phyloP scores from a whole-genome alignment of 53 echinoderm and acorn worm genomes.

The Hippasteria phrygiana region DNA sequence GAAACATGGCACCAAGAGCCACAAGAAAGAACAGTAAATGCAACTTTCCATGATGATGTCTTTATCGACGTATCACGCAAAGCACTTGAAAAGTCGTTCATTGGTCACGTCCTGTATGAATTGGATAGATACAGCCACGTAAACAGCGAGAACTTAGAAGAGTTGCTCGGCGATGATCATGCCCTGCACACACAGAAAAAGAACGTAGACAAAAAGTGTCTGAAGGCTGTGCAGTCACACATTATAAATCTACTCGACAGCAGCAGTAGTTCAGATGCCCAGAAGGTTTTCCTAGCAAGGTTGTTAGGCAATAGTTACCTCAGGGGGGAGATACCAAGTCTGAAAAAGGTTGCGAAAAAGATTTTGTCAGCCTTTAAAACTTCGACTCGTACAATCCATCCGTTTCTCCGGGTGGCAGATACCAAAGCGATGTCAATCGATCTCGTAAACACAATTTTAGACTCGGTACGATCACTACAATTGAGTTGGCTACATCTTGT shows the following conservation, averaged over 20 bases:
- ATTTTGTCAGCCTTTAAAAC: background rate
- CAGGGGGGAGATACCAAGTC: background rate
- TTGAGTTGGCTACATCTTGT: slow-evolving; percentile 45
- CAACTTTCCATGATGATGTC: background rate
- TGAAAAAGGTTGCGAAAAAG: background rate
- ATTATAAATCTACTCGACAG: background rate
- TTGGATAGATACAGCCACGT: background rate
- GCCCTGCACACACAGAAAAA: background rate
- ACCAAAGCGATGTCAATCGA: background rate
- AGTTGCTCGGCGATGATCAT: background rate
- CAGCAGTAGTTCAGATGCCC: slow-evolving; percentile 5
- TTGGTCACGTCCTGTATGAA: slow-evolving; percentile 12
- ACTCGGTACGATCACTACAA: background rate
- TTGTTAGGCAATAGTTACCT: background rate
- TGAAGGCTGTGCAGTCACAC: slow-evolving; percentile 13
- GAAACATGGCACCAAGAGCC: background rate
- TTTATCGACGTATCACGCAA: background rate
- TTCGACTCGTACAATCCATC: background rate
- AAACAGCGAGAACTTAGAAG: background rate
- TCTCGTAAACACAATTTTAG: background rate
- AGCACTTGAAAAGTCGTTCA: background rate
- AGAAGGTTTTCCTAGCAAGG: slow-evolving; percentile 30
- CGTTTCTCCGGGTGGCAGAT: background rate
- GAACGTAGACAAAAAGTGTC: background rate
- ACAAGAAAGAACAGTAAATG: background rate